phyloP scores from a whole-genome alignment of 2,113 vertebrate genomes.

The Ramphastos sulfuratus region DNA sequence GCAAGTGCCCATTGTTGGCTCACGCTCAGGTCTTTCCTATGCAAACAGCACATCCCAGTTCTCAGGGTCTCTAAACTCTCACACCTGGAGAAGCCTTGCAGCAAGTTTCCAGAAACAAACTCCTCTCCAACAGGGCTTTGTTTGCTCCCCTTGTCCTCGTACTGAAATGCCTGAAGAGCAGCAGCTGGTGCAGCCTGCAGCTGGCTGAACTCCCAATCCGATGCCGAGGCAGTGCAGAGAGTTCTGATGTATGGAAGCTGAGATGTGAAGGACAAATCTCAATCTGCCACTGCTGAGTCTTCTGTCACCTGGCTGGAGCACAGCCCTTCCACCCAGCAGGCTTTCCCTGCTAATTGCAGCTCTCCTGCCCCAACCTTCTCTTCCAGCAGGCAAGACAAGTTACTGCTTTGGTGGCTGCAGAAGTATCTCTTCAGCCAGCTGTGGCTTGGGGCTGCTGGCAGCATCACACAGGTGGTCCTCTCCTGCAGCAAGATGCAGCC shows the following conservation, averaged over 20 bases:
- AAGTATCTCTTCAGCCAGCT: background rate
- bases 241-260: background rate
- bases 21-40: background rate
- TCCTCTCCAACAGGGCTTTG: background rate
- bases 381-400: background rate
- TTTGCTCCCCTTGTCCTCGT: background rate
- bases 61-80: background rate
- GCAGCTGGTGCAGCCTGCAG: background rate
- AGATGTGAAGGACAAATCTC: background rate
- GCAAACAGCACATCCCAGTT: background rate
- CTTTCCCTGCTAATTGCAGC: background rate
- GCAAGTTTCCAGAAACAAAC: background rate
- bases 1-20: too few relatives aligned
- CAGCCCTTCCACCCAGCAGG: background rate
- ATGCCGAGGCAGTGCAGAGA: background rate
- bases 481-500: fast-evolving
- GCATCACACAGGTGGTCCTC: background rate
- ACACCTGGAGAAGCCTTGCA: background rate
- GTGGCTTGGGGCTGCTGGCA: background rate
- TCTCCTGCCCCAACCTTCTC: background rate
- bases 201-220: background rate
- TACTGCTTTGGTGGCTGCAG: background rate
- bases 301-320: background rate
- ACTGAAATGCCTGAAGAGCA: background rate
- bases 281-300: constrained; percentile 4